Percentiles rank a stretch among this genome's conserved stretches.
Conservation (phyloP, 92 coral and sea anemone species). For the Paramuricea clavata region DNA sequence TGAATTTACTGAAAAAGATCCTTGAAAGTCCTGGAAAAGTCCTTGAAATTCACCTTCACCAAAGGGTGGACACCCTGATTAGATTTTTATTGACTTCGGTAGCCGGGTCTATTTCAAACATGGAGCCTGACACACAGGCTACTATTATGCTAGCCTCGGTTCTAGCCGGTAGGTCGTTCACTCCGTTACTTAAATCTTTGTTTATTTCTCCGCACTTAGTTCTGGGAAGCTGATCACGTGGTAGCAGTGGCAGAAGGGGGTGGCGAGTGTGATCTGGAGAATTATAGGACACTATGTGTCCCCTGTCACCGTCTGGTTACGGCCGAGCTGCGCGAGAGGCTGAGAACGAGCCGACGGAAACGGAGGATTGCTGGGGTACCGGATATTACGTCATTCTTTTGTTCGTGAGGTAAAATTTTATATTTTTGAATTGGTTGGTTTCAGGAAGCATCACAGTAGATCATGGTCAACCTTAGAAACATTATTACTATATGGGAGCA, state of each 20-base stretch:
- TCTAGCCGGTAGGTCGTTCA: no score
- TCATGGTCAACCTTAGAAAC: neutral
- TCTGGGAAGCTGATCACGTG: conserved; percentile 99
- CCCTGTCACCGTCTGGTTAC: conserved; percentile 94
- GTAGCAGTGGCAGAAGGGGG: conserved; percentile 97
- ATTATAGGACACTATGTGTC: conserved; percentile 90
- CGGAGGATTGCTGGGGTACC: conserved; percentile 67
- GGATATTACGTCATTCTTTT: conserved; percentile 78
- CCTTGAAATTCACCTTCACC: no score
- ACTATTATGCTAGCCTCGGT: no score
- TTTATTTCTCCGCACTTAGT: conserved; percentile 54
- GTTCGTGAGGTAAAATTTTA: neutral
- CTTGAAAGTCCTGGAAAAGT: no score
- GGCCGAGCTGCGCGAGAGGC: conserved; percentile 72
- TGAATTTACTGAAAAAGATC: no score
- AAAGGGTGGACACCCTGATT: no score
- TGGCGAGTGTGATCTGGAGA: conserved; percentile 95
- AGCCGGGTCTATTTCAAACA: no score
- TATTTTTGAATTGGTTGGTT: neutral
- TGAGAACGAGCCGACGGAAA: conserved; percentile 69
- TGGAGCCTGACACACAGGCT: no score
- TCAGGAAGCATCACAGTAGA: no score
- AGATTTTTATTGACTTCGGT: no score
- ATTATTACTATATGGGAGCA: no score
- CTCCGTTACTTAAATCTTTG: no score